Percentiles rank a stretch among this genome's conserved stretches.
Evolutionary conservation across 1,140 invertebrate genomes (phyloP).

Genomic region (Halesus radiatus): DNA sequence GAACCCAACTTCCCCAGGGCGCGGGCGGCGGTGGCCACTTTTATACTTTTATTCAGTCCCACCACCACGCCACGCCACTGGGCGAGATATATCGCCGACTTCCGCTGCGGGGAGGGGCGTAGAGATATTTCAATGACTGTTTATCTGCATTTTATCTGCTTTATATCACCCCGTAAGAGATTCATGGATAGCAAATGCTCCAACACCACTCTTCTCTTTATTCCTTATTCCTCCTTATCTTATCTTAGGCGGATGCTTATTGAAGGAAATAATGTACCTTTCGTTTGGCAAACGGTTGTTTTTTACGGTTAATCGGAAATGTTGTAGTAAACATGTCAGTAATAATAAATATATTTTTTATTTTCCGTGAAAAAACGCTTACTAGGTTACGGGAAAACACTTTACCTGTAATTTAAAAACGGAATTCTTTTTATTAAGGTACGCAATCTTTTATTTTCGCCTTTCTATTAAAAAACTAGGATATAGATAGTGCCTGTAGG

Average conservation of each 20-base stretch:
- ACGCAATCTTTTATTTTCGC: too few species aligned
- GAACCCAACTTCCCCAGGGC: conserved; percentile 9
- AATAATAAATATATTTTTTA: too few species aligned
- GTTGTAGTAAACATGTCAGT: too few species aligned
- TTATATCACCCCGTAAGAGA: conserved; percentile 39
- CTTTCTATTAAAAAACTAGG: too few species aligned
- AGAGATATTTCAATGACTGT: conserved; percentile 53
- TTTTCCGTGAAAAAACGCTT: too few species aligned
- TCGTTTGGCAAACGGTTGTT: too few species aligned
- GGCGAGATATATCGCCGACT: conserved; percentile 47
- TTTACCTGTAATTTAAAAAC: too few species aligned
- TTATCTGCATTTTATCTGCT: conserved; percentile 54
- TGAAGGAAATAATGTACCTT: not conserved
- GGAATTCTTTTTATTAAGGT: too few species aligned
- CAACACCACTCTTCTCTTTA: not conserved
- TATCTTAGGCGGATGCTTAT: not conserved
- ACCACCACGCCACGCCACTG: not conserved
- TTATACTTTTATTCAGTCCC: conserved; percentile 5
- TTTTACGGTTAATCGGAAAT: too few species aligned
- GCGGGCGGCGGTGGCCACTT: not conserved
- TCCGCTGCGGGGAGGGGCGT: conserved; percentile 43
- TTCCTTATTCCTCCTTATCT: conserved; percentile 5
- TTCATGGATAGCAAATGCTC: conserved; percentile 1
- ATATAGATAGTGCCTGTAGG: too few species aligned
- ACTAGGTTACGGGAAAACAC: too few species aligned